Evolutionary conservation across 2,113 vertebrate genomes (phyloP), one percentile per base, ranked within the genome.

Genomic region (Haplochromis vanheusdeni): DNA sequence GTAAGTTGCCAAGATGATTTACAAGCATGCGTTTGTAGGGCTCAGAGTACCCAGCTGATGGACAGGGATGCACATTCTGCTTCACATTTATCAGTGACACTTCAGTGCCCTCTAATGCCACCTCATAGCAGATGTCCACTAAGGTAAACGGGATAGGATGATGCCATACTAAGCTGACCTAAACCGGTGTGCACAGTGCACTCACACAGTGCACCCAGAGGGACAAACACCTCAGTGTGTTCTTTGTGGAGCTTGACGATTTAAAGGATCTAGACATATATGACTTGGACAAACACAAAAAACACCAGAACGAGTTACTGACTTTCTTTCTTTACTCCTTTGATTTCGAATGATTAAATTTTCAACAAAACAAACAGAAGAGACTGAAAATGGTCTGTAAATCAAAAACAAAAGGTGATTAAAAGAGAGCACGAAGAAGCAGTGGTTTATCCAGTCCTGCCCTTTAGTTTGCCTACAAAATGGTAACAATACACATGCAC

Each of bases 1-100:
- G 10, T 58, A 80, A 6, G 58, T 80, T 90, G 54, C 23, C 47
- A 16, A 33, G 55, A 52, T 65, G 86, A 87, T 35, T 86, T 89
- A 55, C 68, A 60, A 85, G 83, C 55, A 73, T 26, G 19, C 6
- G 47, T 90, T 86, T 55, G 3, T 40, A 68, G 52, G 49, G 49
- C 81, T 89, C 49, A 82, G 45, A 86, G 88, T 84, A 62, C 5
- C 6, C 13, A 23, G 83, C 52, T 92, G 90, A 93, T 81, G 8
- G 87, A 92, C 94, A 90, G 70, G 51, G 60, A 87, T 81, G 83
- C 81, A 92, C 49, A 94, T 94, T 87, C 92, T 84, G 52, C 47
- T 51, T 82, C 80, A 55, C 79, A 51, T 83, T 83, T 56, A 73
- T 83, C 85, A 58, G 73, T 73, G 82, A 91, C 82, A 77, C 80